Evolutionary conservation across 2,797 vertebrate genomes (phyloP).

Genomic region (Ciconia nigra): DNA sequence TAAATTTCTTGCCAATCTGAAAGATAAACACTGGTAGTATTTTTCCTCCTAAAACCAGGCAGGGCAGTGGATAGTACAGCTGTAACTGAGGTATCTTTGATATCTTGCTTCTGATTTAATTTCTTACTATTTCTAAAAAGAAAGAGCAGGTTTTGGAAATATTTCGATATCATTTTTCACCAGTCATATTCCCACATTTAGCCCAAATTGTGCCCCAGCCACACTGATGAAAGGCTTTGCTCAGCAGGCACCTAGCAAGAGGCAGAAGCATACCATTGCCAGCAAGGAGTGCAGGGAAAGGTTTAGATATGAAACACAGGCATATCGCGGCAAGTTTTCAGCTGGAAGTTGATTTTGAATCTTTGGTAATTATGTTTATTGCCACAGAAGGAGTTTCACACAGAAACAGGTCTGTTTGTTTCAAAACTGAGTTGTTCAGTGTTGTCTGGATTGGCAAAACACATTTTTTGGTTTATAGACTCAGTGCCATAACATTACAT

Average conservation of each 20-base stretch:
- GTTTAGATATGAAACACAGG: background rate
- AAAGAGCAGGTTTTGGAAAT: background rate
- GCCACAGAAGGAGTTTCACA: background rate
- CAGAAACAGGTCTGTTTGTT: background rate
- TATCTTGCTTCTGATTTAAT: background rate
- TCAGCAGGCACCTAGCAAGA: background rate
- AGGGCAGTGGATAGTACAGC: background rate
- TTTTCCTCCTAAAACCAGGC: background rate
- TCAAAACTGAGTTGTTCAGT: background rate
- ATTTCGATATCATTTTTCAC: background rate
- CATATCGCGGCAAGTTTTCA: background rate
- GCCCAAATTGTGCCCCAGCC: background rate
- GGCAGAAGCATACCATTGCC: background rate
- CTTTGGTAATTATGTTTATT: background rate
- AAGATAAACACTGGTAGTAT: background rate
- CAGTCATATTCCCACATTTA: background rate
- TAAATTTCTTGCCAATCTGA: background rate
- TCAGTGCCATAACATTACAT: background rate
- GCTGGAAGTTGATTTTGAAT: conserved; percentile 1
- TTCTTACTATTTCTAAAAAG: background rate
- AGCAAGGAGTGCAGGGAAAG: background rate
- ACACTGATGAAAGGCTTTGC: background rate
- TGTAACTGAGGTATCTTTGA: background rate
- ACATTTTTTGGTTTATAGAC: background rate
- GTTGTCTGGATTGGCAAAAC: background rate